Evolutionary conservation across 2,888 invertebrate species (phyloP).

Genomic region (Habroteleia sp.): DNA sequence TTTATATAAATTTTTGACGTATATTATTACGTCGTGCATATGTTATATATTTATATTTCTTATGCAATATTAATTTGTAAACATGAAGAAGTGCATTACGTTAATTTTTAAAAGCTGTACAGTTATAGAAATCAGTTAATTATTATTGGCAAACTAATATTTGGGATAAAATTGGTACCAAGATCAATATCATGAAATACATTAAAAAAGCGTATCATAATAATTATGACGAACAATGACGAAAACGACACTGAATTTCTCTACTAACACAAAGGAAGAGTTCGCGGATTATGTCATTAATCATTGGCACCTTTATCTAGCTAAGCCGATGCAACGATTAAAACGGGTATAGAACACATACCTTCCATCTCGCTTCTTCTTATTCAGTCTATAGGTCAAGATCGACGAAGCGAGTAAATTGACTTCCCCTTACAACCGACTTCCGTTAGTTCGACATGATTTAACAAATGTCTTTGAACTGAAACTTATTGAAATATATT

Average conservation of each 20-base stretch:
- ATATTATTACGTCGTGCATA: no score
- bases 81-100: no score
- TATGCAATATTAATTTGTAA: no score
- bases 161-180: neutral
- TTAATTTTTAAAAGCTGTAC: no score
- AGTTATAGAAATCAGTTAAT: no score
- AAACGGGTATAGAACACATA: conserved; percentile 75
- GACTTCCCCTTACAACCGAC: conserved; percentile 68
- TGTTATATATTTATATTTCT: no score
- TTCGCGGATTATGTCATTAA: conserved; percentile 18
- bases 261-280: neutral
- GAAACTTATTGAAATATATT: conserved; percentile 41
- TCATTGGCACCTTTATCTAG: conserved; percentile 28
- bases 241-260: neutral
- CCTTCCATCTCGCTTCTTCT: conserved; percentile 27
- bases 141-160: neutral
- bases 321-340: conserved; percentile 48
- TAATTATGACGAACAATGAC: neutral
- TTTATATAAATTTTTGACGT: no score
- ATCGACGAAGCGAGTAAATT: conserved; percentile 72
- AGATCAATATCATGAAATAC: neutral
- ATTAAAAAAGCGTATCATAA: neutral
- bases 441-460: conserved; percentile 49
- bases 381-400: conserved; percentile 67
- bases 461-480: conserved; percentile 41